Evolutionary conservation across 30 jellyfish, hydroid and myxozoan genomes (phyloP).

Genomic region (Hydra vulgaris): DNA sequence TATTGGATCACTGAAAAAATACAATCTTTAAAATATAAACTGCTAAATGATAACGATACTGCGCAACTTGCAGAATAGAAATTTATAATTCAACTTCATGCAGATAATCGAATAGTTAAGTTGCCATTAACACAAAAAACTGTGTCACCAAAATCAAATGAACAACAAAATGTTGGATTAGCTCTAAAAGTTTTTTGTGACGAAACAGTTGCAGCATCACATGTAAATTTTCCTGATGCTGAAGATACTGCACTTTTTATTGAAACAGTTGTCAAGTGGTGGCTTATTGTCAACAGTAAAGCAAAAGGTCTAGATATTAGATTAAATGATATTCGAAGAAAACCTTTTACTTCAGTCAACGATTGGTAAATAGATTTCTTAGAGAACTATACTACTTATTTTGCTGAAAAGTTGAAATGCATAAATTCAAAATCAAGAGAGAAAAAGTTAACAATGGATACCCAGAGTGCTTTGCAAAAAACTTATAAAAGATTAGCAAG

Average conservation of each 20-base stretch:
- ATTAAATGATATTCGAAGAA: not conserved
- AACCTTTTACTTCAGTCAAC: not conserved
- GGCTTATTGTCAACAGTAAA: not conserved
- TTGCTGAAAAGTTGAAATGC: not conserved
- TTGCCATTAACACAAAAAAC: not conserved
- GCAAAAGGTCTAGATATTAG: not conserved
- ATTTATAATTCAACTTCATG: not conserved
- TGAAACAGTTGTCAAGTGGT: not conserved
- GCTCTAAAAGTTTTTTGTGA: not conserved
- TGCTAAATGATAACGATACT: not conserved
- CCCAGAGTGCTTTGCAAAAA: not conserved
- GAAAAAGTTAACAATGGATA: not conserved
- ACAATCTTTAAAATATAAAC: not conserved
- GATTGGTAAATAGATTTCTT: not conserved
- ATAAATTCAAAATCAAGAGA: not conserved
- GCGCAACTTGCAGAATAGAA: constrained; percentile 3
- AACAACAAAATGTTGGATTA: not conserved
- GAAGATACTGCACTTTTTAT: not conserved
- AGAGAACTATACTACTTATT: not conserved
- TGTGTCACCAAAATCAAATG: not conserved
- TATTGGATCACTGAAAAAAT: constrained; percentile 2
- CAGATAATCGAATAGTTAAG: not conserved
- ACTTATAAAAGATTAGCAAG: not conserved
- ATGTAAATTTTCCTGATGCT: not conserved
- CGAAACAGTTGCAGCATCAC: not conserved